Conservation (phyloP, 2,113 vertebrate species). For the Corvus hawaiiensis region DNA sequence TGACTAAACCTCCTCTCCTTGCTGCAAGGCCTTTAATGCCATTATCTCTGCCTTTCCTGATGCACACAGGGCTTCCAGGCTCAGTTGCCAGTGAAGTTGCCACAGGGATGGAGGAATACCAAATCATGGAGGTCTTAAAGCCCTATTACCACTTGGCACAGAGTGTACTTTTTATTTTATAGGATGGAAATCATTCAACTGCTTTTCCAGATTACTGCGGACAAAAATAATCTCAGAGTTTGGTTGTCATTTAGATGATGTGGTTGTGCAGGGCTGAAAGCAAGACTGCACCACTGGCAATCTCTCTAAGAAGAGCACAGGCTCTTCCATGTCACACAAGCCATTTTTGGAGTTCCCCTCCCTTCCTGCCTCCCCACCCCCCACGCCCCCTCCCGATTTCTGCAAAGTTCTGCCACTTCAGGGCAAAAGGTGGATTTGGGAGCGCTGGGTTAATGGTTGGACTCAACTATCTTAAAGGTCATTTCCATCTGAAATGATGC, state of each 20-base stretch:
- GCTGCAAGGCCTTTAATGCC: not conserved
- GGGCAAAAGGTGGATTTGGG: not conserved
- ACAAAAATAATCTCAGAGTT: not conserved
- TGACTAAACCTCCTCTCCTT: not conserved
- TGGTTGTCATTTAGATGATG: not conserved
- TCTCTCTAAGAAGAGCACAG: fast-evolving
- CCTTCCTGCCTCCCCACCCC: not conserved
- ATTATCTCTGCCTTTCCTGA: not conserved
- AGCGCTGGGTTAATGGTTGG: not conserved
- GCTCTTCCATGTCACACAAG: not conserved
- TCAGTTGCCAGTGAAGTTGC: not conserved
- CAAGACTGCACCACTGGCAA: not conserved
- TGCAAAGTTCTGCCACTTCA: not conserved
- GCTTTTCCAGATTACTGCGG: not conserved
- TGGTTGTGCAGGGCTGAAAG: not conserved
- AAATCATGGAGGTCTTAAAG: not conserved
- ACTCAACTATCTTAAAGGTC: not conserved
- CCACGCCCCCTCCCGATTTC: not conserved
- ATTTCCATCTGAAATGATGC: not conserved
- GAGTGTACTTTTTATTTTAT: not conserved
- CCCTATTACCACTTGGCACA: not conserved
- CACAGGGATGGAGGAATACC: not conserved
- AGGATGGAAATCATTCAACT: not conserved
- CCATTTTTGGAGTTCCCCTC: not conserved
- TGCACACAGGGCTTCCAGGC: not conserved